Percentiles rank a stretch among this genome's conserved stretches.
Evolutionary conservation across 2,797 vertebrate genomes (phyloP).

Genomic region (Alca torda): DNA sequence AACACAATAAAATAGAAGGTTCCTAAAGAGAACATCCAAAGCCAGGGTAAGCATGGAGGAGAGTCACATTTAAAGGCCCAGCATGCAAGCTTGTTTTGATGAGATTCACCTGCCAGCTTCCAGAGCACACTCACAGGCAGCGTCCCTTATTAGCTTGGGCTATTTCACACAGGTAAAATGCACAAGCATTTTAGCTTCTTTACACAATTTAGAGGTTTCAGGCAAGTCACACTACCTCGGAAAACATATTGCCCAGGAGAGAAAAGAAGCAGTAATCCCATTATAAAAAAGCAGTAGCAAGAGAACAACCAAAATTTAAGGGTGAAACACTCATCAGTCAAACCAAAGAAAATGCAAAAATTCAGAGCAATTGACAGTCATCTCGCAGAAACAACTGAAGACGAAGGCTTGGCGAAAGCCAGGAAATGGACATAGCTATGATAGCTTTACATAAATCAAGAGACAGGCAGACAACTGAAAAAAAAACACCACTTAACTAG

Average conservation of each 20-base stretch:
- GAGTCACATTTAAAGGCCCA: not conserved
- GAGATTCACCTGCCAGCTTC: not conserved
- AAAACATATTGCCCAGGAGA: not conserved
- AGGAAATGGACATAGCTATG: not conserved
- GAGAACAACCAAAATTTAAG: not conserved
- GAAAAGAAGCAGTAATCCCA: not conserved
- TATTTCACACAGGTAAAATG: not conserved
- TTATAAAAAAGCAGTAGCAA: not conserved
- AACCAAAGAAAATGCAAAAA: not conserved
- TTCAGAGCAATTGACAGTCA: not conserved
- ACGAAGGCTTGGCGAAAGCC: not conserved
- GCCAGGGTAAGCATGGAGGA: not conserved
- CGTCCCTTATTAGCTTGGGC: not conserved
- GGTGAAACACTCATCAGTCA: not conserved
- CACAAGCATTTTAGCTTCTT: not conserved
- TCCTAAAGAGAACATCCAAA: not conserved
- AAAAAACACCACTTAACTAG: not conserved
- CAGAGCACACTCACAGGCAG: not conserved
- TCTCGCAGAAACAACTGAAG: not conserved
- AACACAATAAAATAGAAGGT: not conserved
- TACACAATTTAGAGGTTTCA: not conserved
- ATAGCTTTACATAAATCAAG: not conserved
- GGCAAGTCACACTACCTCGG: not conserved
- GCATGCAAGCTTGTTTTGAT: not conserved
- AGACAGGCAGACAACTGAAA: not conserved